A percentile compares a stretch with the other conserved stretches of the same genome.
phyloP scores from a whole-genome alignment of 2,888 invertebrate genomes.

The Caenorhabditis becei region DNA sequence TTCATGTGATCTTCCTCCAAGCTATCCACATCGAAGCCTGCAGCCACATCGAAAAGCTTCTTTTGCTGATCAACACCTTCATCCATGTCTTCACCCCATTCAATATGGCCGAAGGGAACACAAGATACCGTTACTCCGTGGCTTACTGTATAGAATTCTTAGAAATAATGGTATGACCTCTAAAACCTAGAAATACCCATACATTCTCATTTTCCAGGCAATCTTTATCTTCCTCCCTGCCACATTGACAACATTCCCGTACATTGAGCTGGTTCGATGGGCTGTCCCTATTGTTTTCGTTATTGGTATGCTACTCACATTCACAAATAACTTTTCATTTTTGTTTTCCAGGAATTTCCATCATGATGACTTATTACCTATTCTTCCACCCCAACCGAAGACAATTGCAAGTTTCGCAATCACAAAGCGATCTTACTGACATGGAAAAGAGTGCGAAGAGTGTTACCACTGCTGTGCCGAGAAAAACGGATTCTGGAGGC shows the following conservation, averaged over 20 bases:
- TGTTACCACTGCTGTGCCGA: not conserved
- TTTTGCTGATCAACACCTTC: slow-evolving; percentile 67
- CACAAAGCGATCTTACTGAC: slow-evolving; percentile 1
- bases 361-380: slow-evolving; percentile 70
- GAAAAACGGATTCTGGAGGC: not conserved
- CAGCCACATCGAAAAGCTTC: slow-evolving; percentile 58
- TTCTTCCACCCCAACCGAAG: slow-evolving; percentile 72
- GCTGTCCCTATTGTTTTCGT: slow-evolving; percentile 15
- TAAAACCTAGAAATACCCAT: not conserved
- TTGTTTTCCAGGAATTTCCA: slow-evolving; percentile 66
- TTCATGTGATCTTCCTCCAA: slow-evolving; percentile 67
- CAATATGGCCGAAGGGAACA: slow-evolving; percentile 75
- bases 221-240: slow-evolving; percentile 14
- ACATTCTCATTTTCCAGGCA: slow-evolving; percentile 2
- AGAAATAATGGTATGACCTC: slow-evolving; percentile 65
- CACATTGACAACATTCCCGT: slow-evolving; percentile 6
- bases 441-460: not conserved
- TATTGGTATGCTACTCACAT: slow-evolving; percentile 5
- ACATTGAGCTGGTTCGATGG: slow-evolving; percentile 10
- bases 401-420: slow-evolving; percentile 4
- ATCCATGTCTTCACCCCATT: slow-evolving; percentile 76
- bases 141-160: slow-evolving; percentile 71
- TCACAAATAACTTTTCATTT: too few relatives aligned
- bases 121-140: slow-evolving; percentile 65
- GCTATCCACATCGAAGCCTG: slow-evolving; percentile 62